phyloP scores from a whole-genome alignment of 2,113 vertebrate species.

The Megalops atlanticus region DNA sequence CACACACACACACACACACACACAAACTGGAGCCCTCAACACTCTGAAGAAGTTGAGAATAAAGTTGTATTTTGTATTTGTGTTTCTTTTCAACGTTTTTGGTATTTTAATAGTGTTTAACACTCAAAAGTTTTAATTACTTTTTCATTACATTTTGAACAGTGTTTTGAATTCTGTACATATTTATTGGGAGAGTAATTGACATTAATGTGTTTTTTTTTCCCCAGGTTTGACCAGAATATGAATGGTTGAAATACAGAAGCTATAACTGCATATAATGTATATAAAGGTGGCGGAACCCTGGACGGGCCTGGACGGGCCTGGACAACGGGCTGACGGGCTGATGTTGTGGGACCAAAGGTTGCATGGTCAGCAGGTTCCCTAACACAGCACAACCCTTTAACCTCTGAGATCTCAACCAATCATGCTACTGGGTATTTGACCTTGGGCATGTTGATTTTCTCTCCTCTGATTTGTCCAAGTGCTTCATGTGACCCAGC shows the following conservation, averaged over 20 bases:
- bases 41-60: neutral
- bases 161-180: neutral
- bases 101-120: too few relatives aligned
- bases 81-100: too few relatives aligned
- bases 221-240: slow-evolving; percentile 10
- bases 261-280: neutral
- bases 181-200: too few relatives aligned
- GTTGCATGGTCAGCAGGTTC: neutral
- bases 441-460: neutral
- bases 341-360: neutral
- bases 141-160: neutral
- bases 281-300: neutral
- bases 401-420: neutral
- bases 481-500: neutral
- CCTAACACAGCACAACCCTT: neutral
- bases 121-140: too few relatives aligned
- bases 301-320: too few relatives aligned
- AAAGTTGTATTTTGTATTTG: too few relatives aligned
- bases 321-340: neutral
- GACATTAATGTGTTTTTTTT: neutral
- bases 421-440: neutral
- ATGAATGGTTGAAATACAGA: neutral
- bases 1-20: neutral
- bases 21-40: neutral
- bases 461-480: neutral